Conservation (phyloP, 2,888 invertebrate genomes). For the Spilarctia lutea region DNA sequence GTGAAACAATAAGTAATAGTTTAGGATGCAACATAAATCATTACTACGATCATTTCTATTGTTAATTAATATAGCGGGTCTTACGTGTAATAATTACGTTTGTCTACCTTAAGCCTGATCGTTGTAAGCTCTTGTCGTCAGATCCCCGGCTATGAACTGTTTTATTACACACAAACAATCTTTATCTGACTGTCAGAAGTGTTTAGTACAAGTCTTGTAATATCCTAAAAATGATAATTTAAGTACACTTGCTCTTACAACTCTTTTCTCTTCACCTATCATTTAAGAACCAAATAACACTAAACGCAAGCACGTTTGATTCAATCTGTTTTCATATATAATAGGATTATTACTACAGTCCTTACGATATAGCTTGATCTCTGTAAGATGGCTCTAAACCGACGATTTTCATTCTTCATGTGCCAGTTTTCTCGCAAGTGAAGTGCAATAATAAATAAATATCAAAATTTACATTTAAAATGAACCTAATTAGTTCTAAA, state of each 20-base stretch:
- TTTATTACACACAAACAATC: not conserved
- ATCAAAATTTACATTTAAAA: too few relatives aligned
- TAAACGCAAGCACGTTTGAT: too few relatives aligned
- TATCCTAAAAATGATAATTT: not conserved
- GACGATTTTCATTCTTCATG: too few relatives aligned
- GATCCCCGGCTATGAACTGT: not conserved
- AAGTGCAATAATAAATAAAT: too few relatives aligned
- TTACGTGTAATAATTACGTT: not conserved
- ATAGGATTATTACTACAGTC: too few relatives aligned
- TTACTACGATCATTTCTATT: not conserved
- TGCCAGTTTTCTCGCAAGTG: too few relatives aligned
- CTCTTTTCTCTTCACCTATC: conserved; percentile 21
- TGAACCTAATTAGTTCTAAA: too few relatives aligned
- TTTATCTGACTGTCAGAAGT: not conserved
- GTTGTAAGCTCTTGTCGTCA: too few relatives aligned
- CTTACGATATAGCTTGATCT: too few relatives aligned
- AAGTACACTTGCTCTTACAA: conserved; percentile 19
- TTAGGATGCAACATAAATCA: not conserved
- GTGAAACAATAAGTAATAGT: not conserved
- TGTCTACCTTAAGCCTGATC: not conserved
- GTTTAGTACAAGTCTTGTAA: not conserved
- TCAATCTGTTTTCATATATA: too few relatives aligned
- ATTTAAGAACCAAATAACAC: conserved; percentile 42
- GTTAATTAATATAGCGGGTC: too few relatives aligned
- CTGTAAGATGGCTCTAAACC: too few relatives aligned